A percentile compares a stretch with the other conserved stretches of the same genome.
These are phyloP conservation scores for Sebastes cheni DNA, from an alignment of 2,797 vertebrate genomes.

Conservation along the genomic window DNA sequence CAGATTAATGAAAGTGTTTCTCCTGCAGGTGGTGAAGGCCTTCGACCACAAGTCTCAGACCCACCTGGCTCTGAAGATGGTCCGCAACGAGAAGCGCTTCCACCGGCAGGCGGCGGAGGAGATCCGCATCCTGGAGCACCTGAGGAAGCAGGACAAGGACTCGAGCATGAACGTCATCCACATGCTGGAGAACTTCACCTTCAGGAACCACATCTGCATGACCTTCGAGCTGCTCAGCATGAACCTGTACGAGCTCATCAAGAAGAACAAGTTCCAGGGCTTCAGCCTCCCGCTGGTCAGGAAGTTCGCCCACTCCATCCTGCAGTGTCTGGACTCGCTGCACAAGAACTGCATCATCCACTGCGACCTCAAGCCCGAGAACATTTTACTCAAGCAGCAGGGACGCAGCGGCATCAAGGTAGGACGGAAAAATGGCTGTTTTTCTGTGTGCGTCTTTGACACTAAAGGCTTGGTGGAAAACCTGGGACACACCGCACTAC, in stretches of 20 bases:
- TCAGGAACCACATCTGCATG: conserved; percentile 99
- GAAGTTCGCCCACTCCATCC: conserved; percentile 98
- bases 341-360: conserved; percentile 99
- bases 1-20: neutral
- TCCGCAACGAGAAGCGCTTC: conserved; percentile 98
- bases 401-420: conserved; percentile 97
- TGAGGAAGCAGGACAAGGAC: conserved; percentile 98
- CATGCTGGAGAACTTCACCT: conserved; percentile 99
- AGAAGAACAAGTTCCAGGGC: conserved; percentile 99
- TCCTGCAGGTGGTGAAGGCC: conserved; percentile 89
- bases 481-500: too few species aligned
- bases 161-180: conserved; percentile 98
- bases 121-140: conserved; percentile 97
- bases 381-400: conserved; percentile 98
- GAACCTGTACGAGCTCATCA: conserved; percentile 99
- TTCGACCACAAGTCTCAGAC: conserved; percentile 95
- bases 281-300: conserved; percentile 98
- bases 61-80: conserved; percentile 98
- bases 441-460: too few species aligned
- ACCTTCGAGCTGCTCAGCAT: conserved; percentile 99
- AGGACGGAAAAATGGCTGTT: too few species aligned
- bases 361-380: conserved; percentile 99
- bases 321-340: conserved; percentile 97
- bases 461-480: too few species aligned
- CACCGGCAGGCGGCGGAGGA: conserved; percentile 98